Base-by-base conservation (phyloP, 2,797 vertebrate species). In the Ciconia nigra region DNA sequence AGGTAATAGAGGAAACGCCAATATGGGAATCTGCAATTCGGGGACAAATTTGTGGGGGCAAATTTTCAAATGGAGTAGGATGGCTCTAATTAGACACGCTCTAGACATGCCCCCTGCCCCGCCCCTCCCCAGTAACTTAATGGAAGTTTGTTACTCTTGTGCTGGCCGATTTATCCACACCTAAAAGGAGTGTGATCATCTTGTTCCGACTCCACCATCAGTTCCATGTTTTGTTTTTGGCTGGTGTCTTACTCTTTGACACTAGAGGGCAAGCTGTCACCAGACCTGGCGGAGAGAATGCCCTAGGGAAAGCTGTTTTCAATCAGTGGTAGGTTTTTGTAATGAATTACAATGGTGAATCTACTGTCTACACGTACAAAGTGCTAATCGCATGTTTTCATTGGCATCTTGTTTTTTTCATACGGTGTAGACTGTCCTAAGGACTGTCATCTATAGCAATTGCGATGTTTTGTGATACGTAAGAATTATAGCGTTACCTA, bases 181-280 rank as follows among this genome's bases (percentile, higher is more conserved):
- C 13, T 42, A 28, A 49, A 78, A 66, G 61, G 41, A 66, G 11
- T 57, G 20, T 29, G 9, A 22, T 90, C 4, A 11, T 39, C n/a
- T 31, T 31, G 10, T 67, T 89, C 26, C 33, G n/a, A 25, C 69
- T 73, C 33, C 29, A 7, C 52, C 55, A 0, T 44, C 14, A 44
- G 1, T 47, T 83, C 18, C 44, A 14, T 5, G 22, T 8, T 42
- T 25, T 20, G 44, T 2, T 89, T 66, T 58, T 80, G 13, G 16
- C 44, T 66, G 65, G 11, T 92, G 33, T 47, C 29, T 85, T 28
- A 2, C 18, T 33, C 22, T 46, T 35, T 63, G 78, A 44, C 86
- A 18, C 63, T 78, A 96, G 90, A 73, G 93, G 87, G 78, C 91
- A 93, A 79, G 15, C 72, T 86, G 78, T 66, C 70, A n/a, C 70